phyloP scores from a whole-genome alignment of 2,113 vertebrate species.

The Beaufortia kweichowensis region DNA sequence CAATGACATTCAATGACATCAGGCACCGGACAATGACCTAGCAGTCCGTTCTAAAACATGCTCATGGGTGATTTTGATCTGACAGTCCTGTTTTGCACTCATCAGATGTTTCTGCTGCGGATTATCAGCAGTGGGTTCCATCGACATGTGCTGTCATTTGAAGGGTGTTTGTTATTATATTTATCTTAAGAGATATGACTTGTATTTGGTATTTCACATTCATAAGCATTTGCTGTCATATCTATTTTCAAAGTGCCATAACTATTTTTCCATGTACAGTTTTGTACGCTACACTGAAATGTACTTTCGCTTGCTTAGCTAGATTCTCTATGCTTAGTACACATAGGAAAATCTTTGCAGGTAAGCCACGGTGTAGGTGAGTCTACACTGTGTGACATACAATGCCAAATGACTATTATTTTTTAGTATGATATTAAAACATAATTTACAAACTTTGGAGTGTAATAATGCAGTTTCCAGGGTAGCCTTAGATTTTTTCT shows the following conservation, averaged over 20 bases:
- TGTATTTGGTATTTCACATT: conserved; percentile 19
- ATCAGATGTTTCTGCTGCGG: conserved; percentile 61
- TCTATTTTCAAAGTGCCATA: conserved; percentile 55
- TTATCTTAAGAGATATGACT: conserved; percentile 17
- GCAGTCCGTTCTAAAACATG: too few species aligned
- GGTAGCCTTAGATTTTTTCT: neutral
- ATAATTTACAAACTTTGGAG: conserved; percentile 4
- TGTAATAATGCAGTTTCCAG: conserved; percentile 7
- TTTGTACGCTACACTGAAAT: conserved; percentile 49
- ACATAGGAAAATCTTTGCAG: conserved; percentile 38
- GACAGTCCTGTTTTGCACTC: conserved; percentile 62
- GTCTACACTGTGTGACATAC: neutral
- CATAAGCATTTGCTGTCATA: conserved; percentile 49
- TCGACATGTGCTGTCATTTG: neutral
- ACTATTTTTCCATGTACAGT: conserved; percentile 52
- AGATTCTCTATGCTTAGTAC: conserved; percentile 11
- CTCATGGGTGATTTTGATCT: conserved; percentile 19
- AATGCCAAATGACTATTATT: conserved; percentile 38
- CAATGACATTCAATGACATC: conserved; percentile 35
- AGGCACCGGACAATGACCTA: neutral
- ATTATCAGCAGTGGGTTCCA: conserved; percentile 5
- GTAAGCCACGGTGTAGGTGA: conserved; percentile 19
- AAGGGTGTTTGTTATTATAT: conserved; percentile 25
- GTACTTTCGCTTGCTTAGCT: conserved; percentile 21
- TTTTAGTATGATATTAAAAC: conserved; percentile 46